A percentile compares a stretch with the other conserved stretches of the same genome.
These are phyloP conservation scores for Scotopteryx bipunctaria DNA, from an alignment of 2,888 invertebrate species.

Conservation along the genomic window DNA sequence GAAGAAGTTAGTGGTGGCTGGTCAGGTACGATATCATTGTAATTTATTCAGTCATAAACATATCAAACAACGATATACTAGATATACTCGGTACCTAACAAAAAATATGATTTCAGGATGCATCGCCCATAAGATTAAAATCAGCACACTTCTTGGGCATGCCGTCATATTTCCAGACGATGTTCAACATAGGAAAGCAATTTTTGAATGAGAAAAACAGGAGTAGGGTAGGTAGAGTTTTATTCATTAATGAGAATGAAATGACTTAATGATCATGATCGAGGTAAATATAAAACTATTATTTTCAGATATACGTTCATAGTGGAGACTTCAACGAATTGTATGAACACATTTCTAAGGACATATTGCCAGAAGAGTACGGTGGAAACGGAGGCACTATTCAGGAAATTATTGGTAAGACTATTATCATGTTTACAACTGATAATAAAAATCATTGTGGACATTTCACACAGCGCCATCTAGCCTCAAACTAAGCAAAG, in stretches of 20 bases:
- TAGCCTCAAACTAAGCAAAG: no score
- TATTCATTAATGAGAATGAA: not conserved
- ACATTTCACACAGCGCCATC: no score
- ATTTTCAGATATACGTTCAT: slow-evolving; percentile 25
- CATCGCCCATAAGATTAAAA: slow-evolving; percentile 80
- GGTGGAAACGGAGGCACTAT: slow-evolving; percentile 83
- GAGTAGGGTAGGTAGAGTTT: slow-evolving; percentile 62
- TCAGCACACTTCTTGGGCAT: slow-evolving; percentile 77
- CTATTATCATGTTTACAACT: no score
- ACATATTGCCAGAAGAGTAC: slow-evolving; percentile 84
- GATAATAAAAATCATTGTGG: no score
- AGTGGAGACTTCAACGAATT: slow-evolving; percentile 70
- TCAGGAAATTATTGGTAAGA: slow-evolving; percentile 70
- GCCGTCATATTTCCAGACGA: slow-evolving; percentile 72
- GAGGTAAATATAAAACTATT: no score
- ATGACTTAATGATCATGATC: no score
- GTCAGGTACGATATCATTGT: slow-evolving; percentile 51
- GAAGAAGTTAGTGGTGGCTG: slow-evolving; percentile 64
- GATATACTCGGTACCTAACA: no score
- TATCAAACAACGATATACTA: no score
- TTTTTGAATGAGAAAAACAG: slow-evolving; percentile 80
- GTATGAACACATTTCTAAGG: slow-evolving; percentile 79
- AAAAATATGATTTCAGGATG: slow-evolving; percentile 66
- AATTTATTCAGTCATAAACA: no score
- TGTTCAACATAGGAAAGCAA: slow-evolving; percentile 71